A percentile compares a stretch with the other conserved stretches of the same genome.
Evolutionary conservation across 2,888 invertebrate genomes (phyloP).

Genomic region (Philaethria dido): DNA sequence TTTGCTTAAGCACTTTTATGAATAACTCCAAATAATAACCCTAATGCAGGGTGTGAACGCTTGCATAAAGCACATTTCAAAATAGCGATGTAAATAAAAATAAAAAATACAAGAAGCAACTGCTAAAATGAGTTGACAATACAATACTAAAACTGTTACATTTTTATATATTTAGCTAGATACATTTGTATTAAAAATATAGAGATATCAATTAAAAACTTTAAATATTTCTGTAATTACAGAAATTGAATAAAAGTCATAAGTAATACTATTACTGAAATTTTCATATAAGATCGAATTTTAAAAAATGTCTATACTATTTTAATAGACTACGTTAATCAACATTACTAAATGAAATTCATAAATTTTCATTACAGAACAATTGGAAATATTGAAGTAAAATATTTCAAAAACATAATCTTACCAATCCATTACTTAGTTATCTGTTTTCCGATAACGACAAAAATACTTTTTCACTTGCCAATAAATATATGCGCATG

Average conservation of each 20-base stretch:
- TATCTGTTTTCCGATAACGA: slow-evolving; percentile 11
- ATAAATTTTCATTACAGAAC: slow-evolving; percentile 19
- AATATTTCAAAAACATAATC: slow-evolving; percentile 20
- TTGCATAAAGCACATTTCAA: background rate
- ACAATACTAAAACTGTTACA: background rate
- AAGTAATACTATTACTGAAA: no score
- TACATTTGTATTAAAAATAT: background rate
- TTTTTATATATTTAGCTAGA: background rate
- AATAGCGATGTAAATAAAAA: background rate
- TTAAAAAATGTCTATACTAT: background rate
- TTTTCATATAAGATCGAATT: background rate
- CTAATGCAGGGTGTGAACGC: background rate
- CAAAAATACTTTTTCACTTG: slow-evolving; percentile 9
- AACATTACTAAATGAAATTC: slow-evolving; percentile 5
- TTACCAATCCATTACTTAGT: slow-evolving; percentile 29
- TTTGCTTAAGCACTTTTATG: slow-evolving; percentile 23
- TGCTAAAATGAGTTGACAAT: no score
- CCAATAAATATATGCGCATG: slow-evolving; percentile 3
- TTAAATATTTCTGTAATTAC: no score
- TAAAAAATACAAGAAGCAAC: no score
- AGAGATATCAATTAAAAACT: background rate
- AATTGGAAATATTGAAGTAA: slow-evolving; percentile 5
- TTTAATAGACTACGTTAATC: background rate
- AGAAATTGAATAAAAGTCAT: background rate
- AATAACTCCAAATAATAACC: slow-evolving; percentile 10